A percentile compares a stretch with the other conserved stretches of the same genome.
These are phyloP conservation scores for Anguilla megastoma DNA, from an alignment of 2,797 vertebrate species.

Conservation along the genomic window DNA sequence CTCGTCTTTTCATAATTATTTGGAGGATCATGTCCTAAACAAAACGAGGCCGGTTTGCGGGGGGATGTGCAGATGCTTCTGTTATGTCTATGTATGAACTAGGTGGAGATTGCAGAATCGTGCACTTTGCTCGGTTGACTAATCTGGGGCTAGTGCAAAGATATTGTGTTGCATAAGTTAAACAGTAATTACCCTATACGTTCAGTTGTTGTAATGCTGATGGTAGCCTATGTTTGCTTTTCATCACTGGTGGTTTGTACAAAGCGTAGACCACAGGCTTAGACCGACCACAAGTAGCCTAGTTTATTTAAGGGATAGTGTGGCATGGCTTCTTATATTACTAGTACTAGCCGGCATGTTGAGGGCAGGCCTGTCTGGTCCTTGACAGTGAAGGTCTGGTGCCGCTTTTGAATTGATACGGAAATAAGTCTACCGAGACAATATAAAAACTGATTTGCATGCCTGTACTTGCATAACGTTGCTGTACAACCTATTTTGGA, in stretches of 20 bases:
- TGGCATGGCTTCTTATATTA: neutral
- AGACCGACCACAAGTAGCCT: neutral
- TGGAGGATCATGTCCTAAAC: constrained; percentile 36
- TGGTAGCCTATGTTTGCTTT: neutral
- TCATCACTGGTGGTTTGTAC: neutral
- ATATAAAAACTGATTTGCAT: too few species aligned
- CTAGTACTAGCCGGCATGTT: too few species aligned
- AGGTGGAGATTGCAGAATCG: neutral
- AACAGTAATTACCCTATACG: neutral
- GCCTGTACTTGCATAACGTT: too few species aligned
- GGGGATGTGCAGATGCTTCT: neutral
- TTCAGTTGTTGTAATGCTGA: neutral
- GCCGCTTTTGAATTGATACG: too few species aligned
- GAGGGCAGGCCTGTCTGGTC: too few species aligned
- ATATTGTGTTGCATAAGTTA: neutral
- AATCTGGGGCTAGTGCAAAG: neutral
- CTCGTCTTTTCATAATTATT: constrained; percentile 22
- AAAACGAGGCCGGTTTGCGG: neutral
- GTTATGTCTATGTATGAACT: neutral
- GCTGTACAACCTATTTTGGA: too few species aligned
- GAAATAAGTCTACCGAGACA: too few species aligned
- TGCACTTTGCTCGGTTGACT: neutral
- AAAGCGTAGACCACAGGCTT: neutral
- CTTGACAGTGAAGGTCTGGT: too few species aligned
- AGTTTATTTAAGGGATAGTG: neutral